These are phyloP conservation scores for Drosophila subsilvestris DNA, from an alignment of 2,888 invertebrate species.

Conservation along the genomic window DNA sequence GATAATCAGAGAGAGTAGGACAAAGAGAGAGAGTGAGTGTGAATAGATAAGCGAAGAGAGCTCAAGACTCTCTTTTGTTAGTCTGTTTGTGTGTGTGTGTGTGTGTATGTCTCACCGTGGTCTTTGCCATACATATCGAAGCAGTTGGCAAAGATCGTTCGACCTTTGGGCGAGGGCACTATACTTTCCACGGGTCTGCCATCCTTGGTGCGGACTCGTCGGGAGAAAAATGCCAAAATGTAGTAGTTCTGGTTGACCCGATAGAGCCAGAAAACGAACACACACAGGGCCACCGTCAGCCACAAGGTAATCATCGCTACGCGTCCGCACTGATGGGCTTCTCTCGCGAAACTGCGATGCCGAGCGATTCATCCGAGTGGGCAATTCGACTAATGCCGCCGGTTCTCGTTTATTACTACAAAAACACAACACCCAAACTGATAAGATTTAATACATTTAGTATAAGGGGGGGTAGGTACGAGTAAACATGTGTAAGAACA, in stretches of 20 bases:
- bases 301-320: slow-evolving; percentile 15
- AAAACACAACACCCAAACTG: background rate
- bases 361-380: background rate
- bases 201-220: slow-evolving; percentile 67
- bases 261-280: slow-evolving; percentile 54
- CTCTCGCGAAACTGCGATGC: background rate
- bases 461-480: too few species aligned
- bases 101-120: slow-evolving; percentile 42
- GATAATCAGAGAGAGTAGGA: background rate
- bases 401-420: background rate
- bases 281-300: slow-evolving; percentile 32
- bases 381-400: background rate
- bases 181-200: slow-evolving; percentile 65
- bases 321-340: background rate
- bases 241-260: slow-evolving; percentile 59
- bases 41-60: background rate
- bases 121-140: slow-evolving; percentile 67
- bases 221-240: slow-evolving; percentile 55
- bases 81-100: background rate
- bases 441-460: background rate
- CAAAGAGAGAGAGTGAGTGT: background rate
- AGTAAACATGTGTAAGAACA: too few species aligned
- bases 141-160: slow-evolving; percentile 74
- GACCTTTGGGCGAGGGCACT: slow-evolving; percentile 53
- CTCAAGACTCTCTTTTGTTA: background rate